Evolutionary conservation across 2,113 vertebrate genomes (phyloP), one percentile per base, ranked within the genome.

Genomic region (Rynchops niger): DNA sequence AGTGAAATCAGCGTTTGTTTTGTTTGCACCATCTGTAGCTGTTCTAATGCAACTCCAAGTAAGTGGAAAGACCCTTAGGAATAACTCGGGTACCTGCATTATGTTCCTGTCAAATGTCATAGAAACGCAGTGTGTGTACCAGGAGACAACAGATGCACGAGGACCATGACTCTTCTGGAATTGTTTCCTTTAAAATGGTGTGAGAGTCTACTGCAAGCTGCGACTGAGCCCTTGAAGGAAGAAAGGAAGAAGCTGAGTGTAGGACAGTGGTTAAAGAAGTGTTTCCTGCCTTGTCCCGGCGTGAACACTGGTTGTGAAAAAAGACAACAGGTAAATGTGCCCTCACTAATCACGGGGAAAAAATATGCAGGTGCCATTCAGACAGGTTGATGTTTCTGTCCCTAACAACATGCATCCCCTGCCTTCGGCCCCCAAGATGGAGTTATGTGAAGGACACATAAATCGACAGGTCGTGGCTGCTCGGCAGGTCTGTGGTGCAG

Each of bases 281-380:
- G 14, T 66, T 58, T 76, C 25, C 61, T 86, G 55, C 50, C 42
- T 38, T 32, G 8, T 66, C 65, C 45, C n/a, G 2, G 8, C 15
- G 30, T 6, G 59, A 83, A 25, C 11, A 15, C 25, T 40, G 26
- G 17, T 9, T 63, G 36, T 30, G 29, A 23, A 79, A 42, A 62
- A 34, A 22, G 30, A 25, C 36, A 66, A 6, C 45, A 58, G 69
- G 36, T 85, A 27, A 53, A 85, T 13, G 53, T 73, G 36, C 19
- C n/a, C 71, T 43, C 14, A 3, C 9, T 50, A 4, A 11, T 1
- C 1, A 32, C 6, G 23, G 40, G 13, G 6, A 5, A 2, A 11
- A 26, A 36, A 16, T 4, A 59, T 1, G 16, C 23, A 1, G 4
- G n/a, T 43, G 47, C 56, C n/a, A 2, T 14, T 45, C 21, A 14